These are phyloP conservation scores for Lophotriccus pileatus DNA, from an alignment of 2,797 vertebrate species.

Conservation along the genomic window DNA sequence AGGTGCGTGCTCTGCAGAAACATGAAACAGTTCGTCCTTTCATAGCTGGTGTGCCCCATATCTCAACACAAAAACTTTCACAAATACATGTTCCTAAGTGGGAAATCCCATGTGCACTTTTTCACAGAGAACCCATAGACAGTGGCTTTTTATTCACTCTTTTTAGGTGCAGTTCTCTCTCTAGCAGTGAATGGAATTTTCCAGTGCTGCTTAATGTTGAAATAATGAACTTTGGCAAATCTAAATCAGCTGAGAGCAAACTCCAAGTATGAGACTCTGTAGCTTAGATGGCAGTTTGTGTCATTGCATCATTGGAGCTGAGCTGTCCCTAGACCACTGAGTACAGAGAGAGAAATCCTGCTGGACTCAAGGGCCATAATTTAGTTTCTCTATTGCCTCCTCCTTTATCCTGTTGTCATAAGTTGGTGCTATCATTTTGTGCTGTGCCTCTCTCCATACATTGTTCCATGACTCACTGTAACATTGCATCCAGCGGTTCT, in stretches of 20 bases:
- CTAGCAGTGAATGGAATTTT: slow-evolving; percentile 46
- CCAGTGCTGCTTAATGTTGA: slow-evolving; percentile 44
- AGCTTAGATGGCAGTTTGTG: neutral
- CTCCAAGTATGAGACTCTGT: neutral
- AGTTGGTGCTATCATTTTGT: neutral
- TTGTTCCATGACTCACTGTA: neutral
- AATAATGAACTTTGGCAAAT: slow-evolving; percentile 63
- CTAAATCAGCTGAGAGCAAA: slow-evolving; percentile 25
- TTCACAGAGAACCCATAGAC: neutral
- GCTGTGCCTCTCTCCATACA: neutral
- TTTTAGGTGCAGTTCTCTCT: neutral
- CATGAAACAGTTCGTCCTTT: slow-evolving; percentile 54
- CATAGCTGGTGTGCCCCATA: slow-evolving; percentile 8
- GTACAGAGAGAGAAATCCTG: neutral
- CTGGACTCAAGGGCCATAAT: neutral
- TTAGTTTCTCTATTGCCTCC: neutral
- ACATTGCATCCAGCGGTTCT: neutral
- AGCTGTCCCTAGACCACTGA: neutral
- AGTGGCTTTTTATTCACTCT: neutral
- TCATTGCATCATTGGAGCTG: neutral
- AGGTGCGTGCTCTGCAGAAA: slow-evolving; percentile 53
- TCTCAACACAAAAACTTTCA: slow-evolving; percentile 41
- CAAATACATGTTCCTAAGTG: neutral
- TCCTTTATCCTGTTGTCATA: neutral
- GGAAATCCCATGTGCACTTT: neutral